Conservation (phyloP, 2,797 vertebrate species). For the Poeciliopsis gracilis region DNA sequence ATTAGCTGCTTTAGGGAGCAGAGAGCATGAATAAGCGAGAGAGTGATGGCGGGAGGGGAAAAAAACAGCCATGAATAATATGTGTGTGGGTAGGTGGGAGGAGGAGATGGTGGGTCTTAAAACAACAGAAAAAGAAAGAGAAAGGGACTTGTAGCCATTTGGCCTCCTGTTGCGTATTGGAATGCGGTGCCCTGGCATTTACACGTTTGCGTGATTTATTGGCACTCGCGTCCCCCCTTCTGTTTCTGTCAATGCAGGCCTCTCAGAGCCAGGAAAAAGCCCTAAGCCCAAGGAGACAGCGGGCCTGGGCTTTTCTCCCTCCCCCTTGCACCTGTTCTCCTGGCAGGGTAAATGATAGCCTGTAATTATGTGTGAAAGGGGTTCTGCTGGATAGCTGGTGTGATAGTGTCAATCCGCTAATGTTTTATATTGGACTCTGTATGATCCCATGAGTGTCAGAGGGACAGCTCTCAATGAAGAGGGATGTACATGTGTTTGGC, state of each 20-base stretch:
- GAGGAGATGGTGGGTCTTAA: constrained; percentile 60
- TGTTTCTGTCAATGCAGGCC: constrained; percentile 68
- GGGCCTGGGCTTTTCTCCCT: constrained; percentile 63
- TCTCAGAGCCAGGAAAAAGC: constrained; percentile 74
- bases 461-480: constrained; percentile 38
- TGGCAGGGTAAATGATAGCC: constrained; percentile 80
- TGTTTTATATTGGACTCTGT: constrained; percentile 62
- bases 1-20: constrained; percentile 86
- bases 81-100: constrained; percentile 25
- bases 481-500: constrained; percentile 26
- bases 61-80: constrained; percentile 57
- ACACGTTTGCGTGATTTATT: constrained; percentile 80
- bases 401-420: constrained; percentile 80
- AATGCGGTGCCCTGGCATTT: constrained; percentile 79
- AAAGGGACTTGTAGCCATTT: constrained; percentile 76
- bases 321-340: constrained; percentile 83
- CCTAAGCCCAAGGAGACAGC: constrained; percentile 78
- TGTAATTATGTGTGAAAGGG: constrained; percentile 80
- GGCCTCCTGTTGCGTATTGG: constrained; percentile 75
- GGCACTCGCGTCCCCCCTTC: constrained; percentile 63
- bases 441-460: constrained; percentile 52
- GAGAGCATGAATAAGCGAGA: constrained; percentile 53
- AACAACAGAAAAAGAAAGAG: constrained; percentile 77
- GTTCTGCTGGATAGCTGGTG: constrained; percentile 69
- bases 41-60: constrained; percentile 24